A percentile compares a stretch with the other conserved stretches of the same genome.
Evolutionary conservation across 2,797 vertebrate genomes (phyloP).

Genomic region (Pseudochirops cupreus): DNA sequence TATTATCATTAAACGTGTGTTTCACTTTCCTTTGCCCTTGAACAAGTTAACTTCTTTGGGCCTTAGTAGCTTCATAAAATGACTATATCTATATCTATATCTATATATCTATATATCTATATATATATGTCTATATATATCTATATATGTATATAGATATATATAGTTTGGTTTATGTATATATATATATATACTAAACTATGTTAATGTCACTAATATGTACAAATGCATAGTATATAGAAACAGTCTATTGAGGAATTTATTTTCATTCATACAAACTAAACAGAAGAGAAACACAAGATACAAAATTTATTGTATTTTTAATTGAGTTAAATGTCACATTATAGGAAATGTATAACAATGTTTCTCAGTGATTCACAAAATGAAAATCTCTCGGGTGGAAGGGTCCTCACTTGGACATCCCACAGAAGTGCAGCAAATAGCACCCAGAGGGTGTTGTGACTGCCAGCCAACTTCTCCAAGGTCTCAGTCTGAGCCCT

Average conservation of each 20-base stretch:
- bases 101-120: no score
- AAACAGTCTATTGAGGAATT: neutral
- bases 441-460: neutral
- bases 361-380: neutral
- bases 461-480: neutral
- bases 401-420: neutral
- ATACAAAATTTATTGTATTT: neutral
- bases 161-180: no score
- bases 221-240: neutral
- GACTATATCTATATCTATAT: neutral
- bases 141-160: no score
- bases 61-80: neutral
- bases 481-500: neutral
- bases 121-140: conserved; percentile 48
- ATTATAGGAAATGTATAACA: neutral
- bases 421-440: neutral
- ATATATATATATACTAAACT: conserved; percentile 1
- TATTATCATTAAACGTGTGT: neutral
- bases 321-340: neutral
- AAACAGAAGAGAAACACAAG: neutral
- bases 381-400: neutral
- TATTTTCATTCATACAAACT: neutral
- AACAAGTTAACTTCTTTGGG: neutral
- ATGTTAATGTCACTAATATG: conserved; percentile 10
- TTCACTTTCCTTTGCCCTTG: neutral